Conservation (phyloP, 1,140 invertebrate genomes). For the Leptinotarsa defecta region DNA sequence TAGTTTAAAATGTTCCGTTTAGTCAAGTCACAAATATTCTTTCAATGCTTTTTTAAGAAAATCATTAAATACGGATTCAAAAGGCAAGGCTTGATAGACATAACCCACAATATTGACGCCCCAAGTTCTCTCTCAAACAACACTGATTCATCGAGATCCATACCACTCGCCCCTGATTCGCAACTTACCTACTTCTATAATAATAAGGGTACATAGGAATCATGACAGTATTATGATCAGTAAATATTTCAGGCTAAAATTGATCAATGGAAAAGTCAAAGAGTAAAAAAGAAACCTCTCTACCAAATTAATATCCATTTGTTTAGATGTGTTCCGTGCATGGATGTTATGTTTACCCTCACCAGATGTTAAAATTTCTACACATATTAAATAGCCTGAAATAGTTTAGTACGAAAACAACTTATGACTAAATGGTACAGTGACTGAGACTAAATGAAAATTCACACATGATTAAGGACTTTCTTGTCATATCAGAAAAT, state of each 20-base stretch:
- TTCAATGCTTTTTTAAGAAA: too few species aligned
- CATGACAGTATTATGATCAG: conserved; percentile 46
- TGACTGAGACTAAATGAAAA: neutral
- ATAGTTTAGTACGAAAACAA: conserved; percentile 27
- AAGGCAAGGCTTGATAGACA: conserved; percentile 53
- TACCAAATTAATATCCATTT: conserved; percentile 34
- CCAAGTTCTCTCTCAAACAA: conserved; percentile 36
- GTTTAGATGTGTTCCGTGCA: neutral
- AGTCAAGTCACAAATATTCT: too few species aligned
- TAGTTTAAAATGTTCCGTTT: neutral
- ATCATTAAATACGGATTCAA: conserved; percentile 5
- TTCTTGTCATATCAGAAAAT: too few species aligned
- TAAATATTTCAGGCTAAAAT: conserved; percentile 19
- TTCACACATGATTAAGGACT: neutral
- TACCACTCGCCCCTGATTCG: conserved; percentile 34
- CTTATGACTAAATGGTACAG: conserved; percentile 12
- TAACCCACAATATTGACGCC: conserved; percentile 54
- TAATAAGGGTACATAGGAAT: conserved; percentile 43
- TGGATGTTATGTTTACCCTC: neutral
- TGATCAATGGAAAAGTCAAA: conserved; percentile 10
- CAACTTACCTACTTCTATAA: conserved; percentile 35
- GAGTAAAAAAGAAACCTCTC: conserved; percentile 52
- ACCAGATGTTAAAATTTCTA: neutral
- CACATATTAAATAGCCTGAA: conserved; percentile 30
- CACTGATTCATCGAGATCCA: neutral